Base-by-base conservation (phyloP, 92 coral and sea anemone species). In the Muricea muricata region DNA sequence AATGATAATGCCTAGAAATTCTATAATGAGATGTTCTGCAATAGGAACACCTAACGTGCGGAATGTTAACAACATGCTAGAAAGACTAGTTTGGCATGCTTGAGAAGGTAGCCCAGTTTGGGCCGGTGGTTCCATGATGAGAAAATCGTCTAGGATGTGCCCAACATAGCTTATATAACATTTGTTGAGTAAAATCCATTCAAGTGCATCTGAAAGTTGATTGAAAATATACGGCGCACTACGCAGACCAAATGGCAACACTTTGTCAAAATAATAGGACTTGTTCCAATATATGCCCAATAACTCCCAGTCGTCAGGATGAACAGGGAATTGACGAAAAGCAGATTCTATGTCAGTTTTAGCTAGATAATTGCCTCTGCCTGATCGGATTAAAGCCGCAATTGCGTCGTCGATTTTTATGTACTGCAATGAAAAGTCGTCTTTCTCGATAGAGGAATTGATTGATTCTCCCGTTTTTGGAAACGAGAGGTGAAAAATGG, bases 271-370 rank as follows among this genome's bases (percentile, higher is more conserved):
- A 73, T 89, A 85, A 81, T 89, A 85, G 42, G 32, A 58, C 73
- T 67, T 65, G 57, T 80, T 61, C 89, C 84, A 89, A 28, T 79
- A 65, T 74, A 85, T 89, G 33, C 89, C 92, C 33, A 85, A 73
- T 61, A 85, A 81, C 73, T 89, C 89, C 72, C 83, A 89, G 70
- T 89, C 92, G 55, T 70, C 78, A 2, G 92, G 90, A 40, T 89
- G 90, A 41, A 90, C 85, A 21, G 92, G 89, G 69, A 85, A 69
- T 29, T 55, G 89, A 50, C 89, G 50, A 73, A 79, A 89, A 10
- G 92, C 92, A 23, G 93, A 90, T 75, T 80, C 90, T 20, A 86
- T 75, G 77, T 86, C 90, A 26, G 93, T 86, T 73, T 90, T 90
- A 32, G 93, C 90, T 50, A 89, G 50, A 40, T 78, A 89, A 52